Percentiles rank a stretch among this genome's conserved stretches.
Conservation (phyloP, 2,888 invertebrate species). For the Dioctria linearis region DNA sequence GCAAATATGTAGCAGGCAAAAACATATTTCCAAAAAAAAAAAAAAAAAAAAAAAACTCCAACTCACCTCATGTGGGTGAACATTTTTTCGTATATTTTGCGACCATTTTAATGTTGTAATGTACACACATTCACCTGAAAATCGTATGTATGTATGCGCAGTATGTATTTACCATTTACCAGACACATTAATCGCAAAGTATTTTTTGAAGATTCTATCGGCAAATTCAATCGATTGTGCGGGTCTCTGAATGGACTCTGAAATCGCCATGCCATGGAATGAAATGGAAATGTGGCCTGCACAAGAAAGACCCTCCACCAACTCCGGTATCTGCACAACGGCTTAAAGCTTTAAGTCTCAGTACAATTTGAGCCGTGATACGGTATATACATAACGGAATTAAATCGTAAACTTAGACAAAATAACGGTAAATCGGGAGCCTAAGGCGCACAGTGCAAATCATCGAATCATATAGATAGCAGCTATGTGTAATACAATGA, state of each 20-base stretch:
- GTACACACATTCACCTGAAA: too few species aligned
- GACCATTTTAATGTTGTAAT: too few species aligned
- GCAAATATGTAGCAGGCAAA: too few species aligned
- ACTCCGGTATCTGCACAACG: constrained; percentile 33
- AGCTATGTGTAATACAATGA: constrained; percentile 60
- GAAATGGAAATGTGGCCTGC: constrained; percentile 13
- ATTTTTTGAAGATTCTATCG: not conserved
- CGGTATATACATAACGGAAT: constrained; percentile 31
- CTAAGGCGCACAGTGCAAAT: not conserved
- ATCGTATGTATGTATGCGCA: too few species aligned
- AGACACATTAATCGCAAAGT: too few species aligned
- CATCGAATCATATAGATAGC: too few species aligned
- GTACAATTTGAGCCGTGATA: constrained; percentile 43
- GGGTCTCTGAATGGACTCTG: too few species aligned
- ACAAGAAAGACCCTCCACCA: not conserved
- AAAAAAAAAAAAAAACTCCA: too few species aligned
- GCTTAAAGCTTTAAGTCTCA: constrained; percentile 23
- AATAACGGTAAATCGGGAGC: not conserved
- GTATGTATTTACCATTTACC: too few species aligned
- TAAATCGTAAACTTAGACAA: constrained; percentile 17
- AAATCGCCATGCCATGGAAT: constrained; percentile 11
- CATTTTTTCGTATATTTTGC: too few species aligned
- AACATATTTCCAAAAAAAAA: too few species aligned
- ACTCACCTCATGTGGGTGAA: too few species aligned
- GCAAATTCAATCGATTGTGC: constrained; percentile 18